Percentiles rank a stretch among this genome's conserved stretches.
Evolutionary conservation across 2,797 vertebrate species (phyloP).

Genomic region (Protonibea diacanthus): DNA sequence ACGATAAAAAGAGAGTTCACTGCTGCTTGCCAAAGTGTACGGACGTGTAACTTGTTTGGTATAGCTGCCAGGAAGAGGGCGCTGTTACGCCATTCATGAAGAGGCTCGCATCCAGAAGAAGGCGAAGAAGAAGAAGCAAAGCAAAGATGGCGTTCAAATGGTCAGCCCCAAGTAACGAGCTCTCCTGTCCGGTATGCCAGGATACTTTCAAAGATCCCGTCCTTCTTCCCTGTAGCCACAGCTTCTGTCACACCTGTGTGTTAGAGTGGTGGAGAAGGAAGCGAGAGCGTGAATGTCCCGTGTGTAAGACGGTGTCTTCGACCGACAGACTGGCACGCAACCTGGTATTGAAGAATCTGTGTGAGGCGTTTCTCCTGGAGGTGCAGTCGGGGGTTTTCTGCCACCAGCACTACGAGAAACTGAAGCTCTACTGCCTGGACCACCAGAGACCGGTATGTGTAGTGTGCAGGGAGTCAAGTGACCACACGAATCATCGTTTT

Average conservation of each 20-base stretch:
- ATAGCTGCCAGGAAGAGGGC: background rate
- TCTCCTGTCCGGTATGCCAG: slow-evolving; percentile 14
- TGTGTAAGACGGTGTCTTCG: background rate
- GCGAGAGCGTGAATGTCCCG: fast-evolving
- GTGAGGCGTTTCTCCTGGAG: slow-evolving; percentile 5
- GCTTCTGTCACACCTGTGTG: slow-evolving; percentile 9
- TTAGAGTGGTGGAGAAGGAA: background rate
- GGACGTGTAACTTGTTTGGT: too few relatives aligned
- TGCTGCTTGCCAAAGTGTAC: too few relatives aligned
- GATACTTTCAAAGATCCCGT: slow-evolving; percentile 12
- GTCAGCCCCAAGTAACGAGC: fast-evolving
- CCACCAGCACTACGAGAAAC: slow-evolving; percentile 1
- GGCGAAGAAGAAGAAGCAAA: background rate
- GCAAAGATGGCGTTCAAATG: background rate
- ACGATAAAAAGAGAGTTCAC: too few relatives aligned
- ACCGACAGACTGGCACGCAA: fast-evolving
- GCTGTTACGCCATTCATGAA: background rate
- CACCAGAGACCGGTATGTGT: background rate
- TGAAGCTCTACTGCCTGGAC: slow-evolving; percentile 29
- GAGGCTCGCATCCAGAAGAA: too few relatives aligned
- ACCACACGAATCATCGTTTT: background rate
- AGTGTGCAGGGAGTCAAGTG: background rate
- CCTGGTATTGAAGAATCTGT: slow-evolving; percentile 25
- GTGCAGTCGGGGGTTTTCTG: background rate
- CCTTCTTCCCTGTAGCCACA: slow-evolving; percentile 24